Evolutionary conservation across 2,113 vertebrate genomes (phyloP).

Genomic region (Tympanuchus pallidicinctus): DNA sequence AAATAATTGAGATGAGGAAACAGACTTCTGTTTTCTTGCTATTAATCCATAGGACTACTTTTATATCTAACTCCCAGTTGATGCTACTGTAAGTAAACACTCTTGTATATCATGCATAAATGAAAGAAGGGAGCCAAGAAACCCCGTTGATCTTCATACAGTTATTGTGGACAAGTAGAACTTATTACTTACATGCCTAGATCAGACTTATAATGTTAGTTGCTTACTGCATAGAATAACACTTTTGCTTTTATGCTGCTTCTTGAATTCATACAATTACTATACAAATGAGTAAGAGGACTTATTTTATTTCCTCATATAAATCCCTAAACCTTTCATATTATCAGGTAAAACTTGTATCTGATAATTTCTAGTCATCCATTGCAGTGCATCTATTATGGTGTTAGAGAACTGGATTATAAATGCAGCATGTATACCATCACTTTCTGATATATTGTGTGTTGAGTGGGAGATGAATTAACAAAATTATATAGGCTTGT

Average conservation of each 20-base stretch:
- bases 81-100: neutral
- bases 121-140: conserved; percentile 8
- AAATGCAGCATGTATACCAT: neutral
- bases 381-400: conserved; percentile 28
- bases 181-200: conserved; percentile 25
- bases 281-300: neutral
- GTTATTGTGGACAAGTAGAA: neutral
- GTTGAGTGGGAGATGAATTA: neutral
- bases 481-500: conserved; percentile 23
- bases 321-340: neutral
- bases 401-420: conserved; percentile 31
- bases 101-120: neutral
- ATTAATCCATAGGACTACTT: conserved; percentile 25
- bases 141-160: neutral
- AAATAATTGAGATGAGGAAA: neutral
- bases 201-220: conserved; percentile 12
- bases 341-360: neutral
- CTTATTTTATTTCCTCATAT: neutral
- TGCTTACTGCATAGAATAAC: conserved; percentile 50
- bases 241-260: conserved; percentile 29
- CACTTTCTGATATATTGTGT: conserved; percentile 28
- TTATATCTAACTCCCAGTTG: conserved; percentile 30
- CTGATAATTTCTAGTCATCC: neutral
- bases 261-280: conserved; percentile 66
- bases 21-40: neutral